Conservation (phyloP, 2,888 invertebrate species). For the Eremobia ochroleuca region DNA sequence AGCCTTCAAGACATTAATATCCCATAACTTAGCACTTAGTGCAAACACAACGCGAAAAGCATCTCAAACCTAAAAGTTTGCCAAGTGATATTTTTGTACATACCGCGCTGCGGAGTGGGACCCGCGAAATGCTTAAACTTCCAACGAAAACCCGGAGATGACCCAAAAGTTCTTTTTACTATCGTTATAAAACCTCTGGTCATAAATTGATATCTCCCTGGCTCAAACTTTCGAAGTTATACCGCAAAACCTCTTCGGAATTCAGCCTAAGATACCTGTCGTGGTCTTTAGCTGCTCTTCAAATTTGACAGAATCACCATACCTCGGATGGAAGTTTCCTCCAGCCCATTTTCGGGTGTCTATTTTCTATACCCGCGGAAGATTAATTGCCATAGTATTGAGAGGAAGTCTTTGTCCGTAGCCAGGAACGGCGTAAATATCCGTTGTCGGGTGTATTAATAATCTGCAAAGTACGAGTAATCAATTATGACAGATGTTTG, state of each 20-base stretch:
- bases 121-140: constrained; percentile 67
- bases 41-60: constrained; percentile 45
- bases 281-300: constrained; percentile 53
- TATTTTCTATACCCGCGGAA: constrained; percentile 16
- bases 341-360: constrained; percentile 20
- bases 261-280: constrained; percentile 54
- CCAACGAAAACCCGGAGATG: constrained; percentile 66
- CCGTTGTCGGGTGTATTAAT: constrained; percentile 54
- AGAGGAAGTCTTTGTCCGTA: constrained; percentile 39
- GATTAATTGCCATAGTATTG: constrained; percentile 54
- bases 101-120: constrained; percentile 40
- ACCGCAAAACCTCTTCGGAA: constrained; percentile 58
- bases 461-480: constrained; percentile 54
- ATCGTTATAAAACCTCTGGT: constrained; percentile 72
- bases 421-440: constrained; percentile 43
- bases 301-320: constrained; percentile 50
- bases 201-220: constrained; percentile 77
- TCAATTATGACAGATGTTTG: constrained; percentile 58
- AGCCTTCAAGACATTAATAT: constrained; percentile 56
- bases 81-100: constrained; percentile 61
- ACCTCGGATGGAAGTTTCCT: constrained; percentile 24
- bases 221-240: constrained; percentile 60
- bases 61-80: constrained; percentile 61
- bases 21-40: constrained; percentile 54
- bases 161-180: constrained; percentile 76